These are phyloP conservation scores for Auanema sp. DNA, from an alignment of 2,888 invertebrate genomes.

Conservation along the genomic window DNA sequence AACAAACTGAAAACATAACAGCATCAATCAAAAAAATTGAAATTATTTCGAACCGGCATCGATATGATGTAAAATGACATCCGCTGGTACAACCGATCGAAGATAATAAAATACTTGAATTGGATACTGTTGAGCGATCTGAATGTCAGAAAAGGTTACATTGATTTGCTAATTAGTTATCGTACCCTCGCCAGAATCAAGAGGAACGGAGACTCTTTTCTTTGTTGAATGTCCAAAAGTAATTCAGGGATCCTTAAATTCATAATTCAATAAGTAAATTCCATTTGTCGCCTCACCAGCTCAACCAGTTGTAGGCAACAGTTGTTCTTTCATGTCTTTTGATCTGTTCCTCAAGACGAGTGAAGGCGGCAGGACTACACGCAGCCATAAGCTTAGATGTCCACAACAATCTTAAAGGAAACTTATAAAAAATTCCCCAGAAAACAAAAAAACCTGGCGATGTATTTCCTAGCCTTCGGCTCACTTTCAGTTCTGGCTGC, in stretches of 20 bases:
- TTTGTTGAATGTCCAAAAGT: constrained; percentile 25
- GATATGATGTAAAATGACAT: constrained; percentile 2
- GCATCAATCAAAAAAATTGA: neutral
- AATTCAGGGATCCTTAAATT: constrained; percentile 41
- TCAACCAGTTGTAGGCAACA: constrained; percentile 54
- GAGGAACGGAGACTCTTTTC: neutral
- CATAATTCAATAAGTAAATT: neutral
- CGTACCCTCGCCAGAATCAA: neutral
- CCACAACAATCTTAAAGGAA: constrained; percentile 24
- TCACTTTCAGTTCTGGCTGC: constrained; percentile 44
- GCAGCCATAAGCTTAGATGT: constrained; percentile 31
- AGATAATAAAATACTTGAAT: constrained; percentile 37
- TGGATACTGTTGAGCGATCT: constrained; percentile 31
- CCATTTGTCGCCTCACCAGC: constrained; percentile 33
- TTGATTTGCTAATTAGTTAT: neutral
- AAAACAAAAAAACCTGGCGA: constrained; percentile 27
- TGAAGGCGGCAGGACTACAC: constrained; percentile 19
- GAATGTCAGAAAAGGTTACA: neutral
- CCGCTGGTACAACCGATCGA: constrained; percentile 20
- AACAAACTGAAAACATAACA: constrained; percentile 12
- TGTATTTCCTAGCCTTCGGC: constrained; percentile 45
- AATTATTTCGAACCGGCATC: too few species aligned
- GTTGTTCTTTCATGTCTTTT: constrained; percentile 34
- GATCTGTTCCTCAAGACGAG: constrained; percentile 37
- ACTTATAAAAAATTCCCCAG: neutral